These are phyloP conservation scores for Thera obeliscata DNA, from an alignment of 2,888 invertebrate species.

Conservation along the genomic window DNA sequence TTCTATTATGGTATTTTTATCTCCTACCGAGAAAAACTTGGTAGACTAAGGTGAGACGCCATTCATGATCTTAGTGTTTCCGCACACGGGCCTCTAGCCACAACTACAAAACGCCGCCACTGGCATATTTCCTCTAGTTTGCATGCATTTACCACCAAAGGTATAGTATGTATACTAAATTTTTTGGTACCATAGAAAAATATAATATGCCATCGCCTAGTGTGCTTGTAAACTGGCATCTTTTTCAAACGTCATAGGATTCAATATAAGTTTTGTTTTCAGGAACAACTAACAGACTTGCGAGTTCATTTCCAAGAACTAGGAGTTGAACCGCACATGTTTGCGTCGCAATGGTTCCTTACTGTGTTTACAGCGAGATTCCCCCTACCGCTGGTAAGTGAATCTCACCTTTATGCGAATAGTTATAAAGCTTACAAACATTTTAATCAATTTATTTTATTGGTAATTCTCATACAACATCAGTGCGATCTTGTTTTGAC, in stretches of 20 bases:
- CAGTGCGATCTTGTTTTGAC: too few species aligned
- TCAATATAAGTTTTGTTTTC: constrained; percentile 44
- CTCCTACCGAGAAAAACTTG: too few species aligned
- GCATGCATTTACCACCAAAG: too few species aligned
- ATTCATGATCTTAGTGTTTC: too few species aligned
- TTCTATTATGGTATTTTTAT: too few species aligned
- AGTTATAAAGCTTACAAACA: background rate
- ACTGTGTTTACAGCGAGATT: constrained; percentile 99
- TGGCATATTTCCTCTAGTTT: too few species aligned
- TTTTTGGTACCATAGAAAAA: too few species aligned
- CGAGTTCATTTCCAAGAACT: constrained; percentile 92
- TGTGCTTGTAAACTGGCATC: background rate
- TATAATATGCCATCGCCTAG: too few species aligned
- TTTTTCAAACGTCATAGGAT: background rate
- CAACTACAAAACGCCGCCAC: too few species aligned
- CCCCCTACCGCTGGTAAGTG: constrained; percentile 92
- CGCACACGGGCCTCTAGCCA: too few species aligned
- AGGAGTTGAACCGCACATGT: constrained; percentile 98
- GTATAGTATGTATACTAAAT: too few species aligned
- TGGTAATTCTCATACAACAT: background rate
- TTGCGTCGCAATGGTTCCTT: constrained; percentile 99
- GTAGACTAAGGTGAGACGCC: too few species aligned
- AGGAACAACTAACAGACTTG: constrained; percentile 93
- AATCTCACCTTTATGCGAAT: background rate
- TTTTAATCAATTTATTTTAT: background rate